Base-by-base conservation (phyloP, 2,888 invertebrate species). In the Eudemis profundana region DNA sequence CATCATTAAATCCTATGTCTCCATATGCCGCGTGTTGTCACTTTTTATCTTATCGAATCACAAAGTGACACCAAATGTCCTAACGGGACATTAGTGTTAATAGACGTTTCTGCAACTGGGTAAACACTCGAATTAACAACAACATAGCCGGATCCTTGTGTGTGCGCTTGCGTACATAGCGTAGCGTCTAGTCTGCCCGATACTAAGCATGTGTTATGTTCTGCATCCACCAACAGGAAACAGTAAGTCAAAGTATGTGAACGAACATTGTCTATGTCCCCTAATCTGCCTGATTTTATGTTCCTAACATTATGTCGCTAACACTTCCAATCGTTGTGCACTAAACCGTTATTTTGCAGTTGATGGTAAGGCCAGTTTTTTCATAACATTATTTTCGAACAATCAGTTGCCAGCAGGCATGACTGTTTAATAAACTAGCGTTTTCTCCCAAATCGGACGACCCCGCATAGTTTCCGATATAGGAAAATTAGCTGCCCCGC, bases 161-260 rank as follows among this genome's bases (percentile, higher is more conserved):
- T 87, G 88, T 85, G 86, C 77, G 85, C 81, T 79, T 72, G 68
- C 54, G 70, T 76, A 71, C 67, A 65, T 73, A 70, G 70, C 70
- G 66, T 77, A 74, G 72, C 69, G 75, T 78, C 33, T 36, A 38
- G 47, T 60, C 10, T 49, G 47, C 49, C 82, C 85, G 88, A 85
- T 79, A 88, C 82, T 85, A 91, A 91, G 91, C 91, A 91, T 91
- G 91, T 91, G 85, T 89, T 90, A 87, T 91, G 91, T 91, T 87
- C 87, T 83, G 90, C 90, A 90, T 92, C 89, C 94, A 87, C 93
- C 80, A 78, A 92, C 95, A 95, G 95, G 95, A 95, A 95, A 94
- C 94, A 95, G 95, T 95, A 95, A 95, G 95, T 95, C 89, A 89
- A 89, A 87, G 91, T 91, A 91, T 89, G 91, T 90, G 81, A 80